Conservation (phyloP, 2,113 vertebrate genomes). For the Campylomormyrus tamandua region DNA sequence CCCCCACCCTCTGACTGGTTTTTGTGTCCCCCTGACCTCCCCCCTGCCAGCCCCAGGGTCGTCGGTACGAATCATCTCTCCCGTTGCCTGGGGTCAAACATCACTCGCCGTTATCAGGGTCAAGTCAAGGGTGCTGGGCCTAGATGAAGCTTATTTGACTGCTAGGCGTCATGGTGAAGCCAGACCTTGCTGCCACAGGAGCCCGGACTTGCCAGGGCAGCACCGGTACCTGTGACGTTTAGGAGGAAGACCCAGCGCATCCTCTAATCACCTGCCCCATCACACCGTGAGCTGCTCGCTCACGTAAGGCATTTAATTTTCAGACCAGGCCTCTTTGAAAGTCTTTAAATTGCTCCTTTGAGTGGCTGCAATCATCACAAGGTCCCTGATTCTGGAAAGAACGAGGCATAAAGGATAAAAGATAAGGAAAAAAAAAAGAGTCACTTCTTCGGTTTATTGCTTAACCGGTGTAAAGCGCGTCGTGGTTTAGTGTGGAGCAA, state of each 20-base stretch:
- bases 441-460: conserved; percentile 69
- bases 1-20: conserved; percentile 25
- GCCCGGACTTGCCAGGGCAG: neutral
- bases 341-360: conserved; percentile 74
- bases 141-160: conserved; percentile 99
- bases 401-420: neutral
- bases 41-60: conserved; percentile 55
- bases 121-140: conserved; percentile 93
- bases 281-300: conserved; percentile 46
- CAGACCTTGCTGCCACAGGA: neutral
- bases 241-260: conserved; percentile 66
- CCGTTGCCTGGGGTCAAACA: conserved; percentile 76
- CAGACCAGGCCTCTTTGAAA: conserved; percentile 64
- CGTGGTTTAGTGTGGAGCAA: conserved; percentile 78
- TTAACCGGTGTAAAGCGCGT: conserved; percentile 87
- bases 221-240: conserved; percentile 72
- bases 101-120: conserved; percentile 84
- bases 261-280: conserved; percentile 69
- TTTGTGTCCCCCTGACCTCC: conserved; percentile 25
- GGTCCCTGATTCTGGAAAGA: conserved; percentile 67
- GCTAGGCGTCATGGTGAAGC: neutral
- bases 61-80: conserved; percentile 70
- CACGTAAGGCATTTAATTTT: conserved; percentile 63
- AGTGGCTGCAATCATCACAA: conserved; percentile 73
- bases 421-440: conserved; percentile 62